Conservation (phyloP, 2,888 invertebrate species). For the Cerastis rubricosa region DNA sequence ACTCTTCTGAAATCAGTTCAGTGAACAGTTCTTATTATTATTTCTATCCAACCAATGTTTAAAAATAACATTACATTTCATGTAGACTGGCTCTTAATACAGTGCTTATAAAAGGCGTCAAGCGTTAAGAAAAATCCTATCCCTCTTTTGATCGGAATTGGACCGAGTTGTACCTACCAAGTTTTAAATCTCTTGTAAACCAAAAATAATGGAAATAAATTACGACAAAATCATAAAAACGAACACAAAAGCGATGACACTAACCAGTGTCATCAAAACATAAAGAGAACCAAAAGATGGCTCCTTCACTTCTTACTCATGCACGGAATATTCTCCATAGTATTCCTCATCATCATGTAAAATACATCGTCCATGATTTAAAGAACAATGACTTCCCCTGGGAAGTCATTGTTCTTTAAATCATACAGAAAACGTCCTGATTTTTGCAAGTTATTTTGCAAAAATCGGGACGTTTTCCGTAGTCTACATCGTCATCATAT, state of each 20-base stretch:
- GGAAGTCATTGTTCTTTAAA: too few relatives aligned
- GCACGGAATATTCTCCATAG: constrained; percentile 40
- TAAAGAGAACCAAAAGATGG: constrained; percentile 62
- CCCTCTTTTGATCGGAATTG: not conserved
- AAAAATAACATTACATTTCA: not conserved
- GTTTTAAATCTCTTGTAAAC: too few relatives aligned
- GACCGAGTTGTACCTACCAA: not conserved
- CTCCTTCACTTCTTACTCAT: constrained; percentile 33
- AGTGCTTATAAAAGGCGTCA: constrained; percentile 4
- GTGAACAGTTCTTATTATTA: too few relatives aligned
- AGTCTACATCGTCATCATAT: constrained; percentile 39
- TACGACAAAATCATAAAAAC: constrained; percentile 62
- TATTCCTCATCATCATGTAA: constrained; percentile 54
- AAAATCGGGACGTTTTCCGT: constrained; percentile 53
- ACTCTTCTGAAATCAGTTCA: too few relatives aligned
- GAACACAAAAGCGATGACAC: constrained; percentile 44
- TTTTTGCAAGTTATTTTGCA: too few relatives aligned
- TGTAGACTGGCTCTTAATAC: constrained; percentile 36
- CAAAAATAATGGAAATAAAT: constrained; percentile 59
- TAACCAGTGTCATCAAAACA: constrained; percentile 62
- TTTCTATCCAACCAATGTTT: too few relatives aligned
- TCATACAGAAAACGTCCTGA: too few relatives aligned
- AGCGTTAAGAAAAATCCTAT: not conserved
- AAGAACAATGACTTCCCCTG: constrained; percentile 57
- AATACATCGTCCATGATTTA: constrained; percentile 57